Evolutionary conservation across 1,140 invertebrate species (phyloP), one percentile per base, ranked within the genome.

Genomic region (Drosophila sp.): DNA sequence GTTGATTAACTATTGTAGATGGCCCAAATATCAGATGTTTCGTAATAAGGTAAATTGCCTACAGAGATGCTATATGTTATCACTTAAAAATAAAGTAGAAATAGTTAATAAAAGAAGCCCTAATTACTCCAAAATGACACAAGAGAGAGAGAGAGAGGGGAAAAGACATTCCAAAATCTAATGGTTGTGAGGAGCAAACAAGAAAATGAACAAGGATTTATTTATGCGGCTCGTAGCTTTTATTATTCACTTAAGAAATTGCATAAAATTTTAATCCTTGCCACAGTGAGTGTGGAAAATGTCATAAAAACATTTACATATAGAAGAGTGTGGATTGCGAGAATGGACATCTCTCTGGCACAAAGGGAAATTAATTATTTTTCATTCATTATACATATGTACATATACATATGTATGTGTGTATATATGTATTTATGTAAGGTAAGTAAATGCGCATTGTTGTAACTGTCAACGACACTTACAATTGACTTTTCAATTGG

Each of bases 401-500:
- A 47, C 6, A 17, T 47, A 47, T 47, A 17, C 6, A 17, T 23
- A 7, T 10, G 23, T 27, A 50, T 50, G 17, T 47, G 5, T 7
- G 44, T 27, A 50, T 50, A 17, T 17, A 17, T 17, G 17, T 17
- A 17, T 17, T 17, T 17, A 17, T 17, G 17, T 17, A 17, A 17
- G 17, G 44, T 35, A 35, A 2, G 4, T 38, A 38, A 38, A 38
- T 44, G 41, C 25, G 41, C 25, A 50, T 50, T 50, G 2, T 50
- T 27, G 44, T 50, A 30, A 60, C 62, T 66, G 58, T 35, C 30
- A 55, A 41, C 30, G 44, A 27, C 66, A 66, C 55, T 67, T 79
- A 29, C 30, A 73, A 75, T 62, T 78, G 70, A 76, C 74, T 67
- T 68, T 77, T 65, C 63, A 70, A 74, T 70, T 70, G 41, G 64